Percentiles rank a stretch among this genome's conserved stretches.
Conservation (phyloP, 1,140 invertebrate species). For the Holcopasites calliopsidis region DNA sequence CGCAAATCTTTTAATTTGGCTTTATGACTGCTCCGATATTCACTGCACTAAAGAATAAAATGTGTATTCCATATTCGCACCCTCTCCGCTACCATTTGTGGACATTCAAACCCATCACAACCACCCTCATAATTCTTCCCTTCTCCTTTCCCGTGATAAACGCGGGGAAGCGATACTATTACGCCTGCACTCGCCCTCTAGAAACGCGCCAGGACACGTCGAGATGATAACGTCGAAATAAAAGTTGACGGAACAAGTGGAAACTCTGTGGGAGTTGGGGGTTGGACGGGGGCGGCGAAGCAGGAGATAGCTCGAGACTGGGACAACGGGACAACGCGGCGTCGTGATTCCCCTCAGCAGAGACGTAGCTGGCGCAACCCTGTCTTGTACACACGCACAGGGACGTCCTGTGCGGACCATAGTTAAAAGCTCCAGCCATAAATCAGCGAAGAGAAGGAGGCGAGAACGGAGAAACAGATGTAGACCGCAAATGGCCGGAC, state of each 20-base stretch:
- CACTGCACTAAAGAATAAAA: too few relatives aligned
- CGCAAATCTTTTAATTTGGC: too few relatives aligned
- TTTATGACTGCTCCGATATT: too few relatives aligned
- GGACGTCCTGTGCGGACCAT: slow-evolving; percentile 38
- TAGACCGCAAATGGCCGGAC: slow-evolving; percentile 62
- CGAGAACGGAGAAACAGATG: slow-evolving; percentile 62
- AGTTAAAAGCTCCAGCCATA: slow-evolving; percentile 66
- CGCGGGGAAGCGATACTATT: too few relatives aligned
- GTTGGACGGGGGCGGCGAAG: slow-evolving; percentile 1
- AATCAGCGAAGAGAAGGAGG: slow-evolving; percentile 64
- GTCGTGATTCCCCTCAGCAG: background rate
- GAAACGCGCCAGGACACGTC: too few relatives aligned
- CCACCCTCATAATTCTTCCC: too few relatives aligned
- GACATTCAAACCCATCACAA: too few relatives aligned
- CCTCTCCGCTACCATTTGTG: too few relatives aligned
- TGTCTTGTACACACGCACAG: background rate
- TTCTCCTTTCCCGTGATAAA: too few relatives aligned
- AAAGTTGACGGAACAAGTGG: slow-evolving; percentile 48
- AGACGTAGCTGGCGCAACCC: background rate
- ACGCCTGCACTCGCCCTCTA: too few relatives aligned
- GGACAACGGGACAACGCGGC: background rate
- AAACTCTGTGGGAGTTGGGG: too few relatives aligned
- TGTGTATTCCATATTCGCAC: too few relatives aligned
- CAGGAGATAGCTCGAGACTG: slow-evolving; percentile 37
- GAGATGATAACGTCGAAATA: slow-evolving; percentile 51